These are phyloP conservation scores for Anseranas semipalmata DNA, from an alignment of 2,113 vertebrate genomes.

Conservation along the genomic window DNA sequence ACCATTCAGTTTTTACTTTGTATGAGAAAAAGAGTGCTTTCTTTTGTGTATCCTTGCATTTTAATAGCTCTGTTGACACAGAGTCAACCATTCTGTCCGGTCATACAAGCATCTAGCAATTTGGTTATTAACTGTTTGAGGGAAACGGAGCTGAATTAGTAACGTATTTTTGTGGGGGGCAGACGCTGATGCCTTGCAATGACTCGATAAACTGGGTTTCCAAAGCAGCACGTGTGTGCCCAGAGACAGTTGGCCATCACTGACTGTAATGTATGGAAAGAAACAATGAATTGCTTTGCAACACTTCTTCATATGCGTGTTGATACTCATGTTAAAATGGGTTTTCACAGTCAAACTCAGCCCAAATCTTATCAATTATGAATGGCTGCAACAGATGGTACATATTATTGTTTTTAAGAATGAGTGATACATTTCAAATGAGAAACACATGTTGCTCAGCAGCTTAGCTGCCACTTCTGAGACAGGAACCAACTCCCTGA, in stretches of 20 bases:
- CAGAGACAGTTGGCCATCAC: background rate
- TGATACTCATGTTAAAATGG: background rate
- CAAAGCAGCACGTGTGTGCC: background rate
- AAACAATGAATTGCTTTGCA: constrained; percentile 1
- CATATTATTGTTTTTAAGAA: constrained; percentile 47
- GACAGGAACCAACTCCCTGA: constrained; percentile 29
- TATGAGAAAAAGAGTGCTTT: background rate
- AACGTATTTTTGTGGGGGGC: background rate
- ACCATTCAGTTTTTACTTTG: background rate
- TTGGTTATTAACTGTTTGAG: background rate
- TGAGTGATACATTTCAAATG: constrained; percentile 64
- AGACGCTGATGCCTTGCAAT: background rate
- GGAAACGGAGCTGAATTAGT: background rate
- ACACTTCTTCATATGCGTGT: background rate
- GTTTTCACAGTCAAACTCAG: constrained; percentile 39
- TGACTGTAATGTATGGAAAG: background rate
- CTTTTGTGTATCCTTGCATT: background rate
- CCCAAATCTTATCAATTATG: constrained; percentile 47
- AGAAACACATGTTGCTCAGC: constrained; percentile 52
- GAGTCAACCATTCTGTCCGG: background rate
- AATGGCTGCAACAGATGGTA: constrained; percentile 51
- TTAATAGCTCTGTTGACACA: background rate
- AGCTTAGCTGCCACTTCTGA: constrained; percentile 43
- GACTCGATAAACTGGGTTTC: background rate
- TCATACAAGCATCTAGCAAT: background rate